These are phyloP conservation scores for Gasteruption jaculator DNA, from an alignment of 2,888 invertebrate species.

Conservation along the genomic window DNA sequence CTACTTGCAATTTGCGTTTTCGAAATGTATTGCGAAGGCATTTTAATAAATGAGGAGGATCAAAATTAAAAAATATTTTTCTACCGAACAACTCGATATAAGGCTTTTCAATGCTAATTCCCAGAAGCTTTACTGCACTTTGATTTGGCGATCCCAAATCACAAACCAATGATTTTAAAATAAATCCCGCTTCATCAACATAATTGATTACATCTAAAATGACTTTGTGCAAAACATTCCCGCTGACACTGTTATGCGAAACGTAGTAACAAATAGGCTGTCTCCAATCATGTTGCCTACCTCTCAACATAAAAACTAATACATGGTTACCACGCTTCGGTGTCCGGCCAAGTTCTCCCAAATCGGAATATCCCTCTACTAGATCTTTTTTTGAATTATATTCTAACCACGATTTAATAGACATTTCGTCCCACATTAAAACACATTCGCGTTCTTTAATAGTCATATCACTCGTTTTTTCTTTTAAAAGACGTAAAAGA, in stretches of 20 bases:
- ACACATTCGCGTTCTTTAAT: slow-evolving; percentile 25
- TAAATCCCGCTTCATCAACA: too few species aligned
- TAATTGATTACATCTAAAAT: slow-evolving; percentile 19
- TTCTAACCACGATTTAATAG: slow-evolving; percentile 24
- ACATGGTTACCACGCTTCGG: slow-evolving; percentile 25
- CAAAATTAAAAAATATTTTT: slow-evolving; percentile 25
- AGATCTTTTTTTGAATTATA: slow-evolving; percentile 25
- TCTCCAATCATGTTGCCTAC: slow-evolving; percentile 26
- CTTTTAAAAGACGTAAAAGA: slow-evolving; percentile 23
- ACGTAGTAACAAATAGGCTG: slow-evolving; percentile 28
- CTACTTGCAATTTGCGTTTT: slow-evolving; percentile 18
- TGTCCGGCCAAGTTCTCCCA: slow-evolving; percentile 22
- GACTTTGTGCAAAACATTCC: slow-evolving; percentile 14
- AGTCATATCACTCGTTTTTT: slow-evolving; percentile 28
- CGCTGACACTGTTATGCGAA: slow-evolving; percentile 16
- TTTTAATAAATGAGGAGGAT: slow-evolving; percentile 28
- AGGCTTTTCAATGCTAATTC: slow-evolving; percentile 21
- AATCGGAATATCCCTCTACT: slow-evolving; percentile 27
- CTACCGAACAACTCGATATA: slow-evolving; percentile 15
- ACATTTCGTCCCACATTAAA: slow-evolving; percentile 29
- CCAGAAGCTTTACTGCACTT: slow-evolving; percentile 21
- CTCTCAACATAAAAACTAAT: slow-evolving; percentile 29
- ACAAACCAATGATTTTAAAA: slow-evolving; percentile 25
- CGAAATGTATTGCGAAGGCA: slow-evolving; percentile 25
- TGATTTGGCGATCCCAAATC: slow-evolving; percentile 25